Percentiles rank a stretch among this genome's conserved stretches.
Conservation (phyloP, 2,113 vertebrate genomes). For the Brachionichthys hirsutus region DNA sequence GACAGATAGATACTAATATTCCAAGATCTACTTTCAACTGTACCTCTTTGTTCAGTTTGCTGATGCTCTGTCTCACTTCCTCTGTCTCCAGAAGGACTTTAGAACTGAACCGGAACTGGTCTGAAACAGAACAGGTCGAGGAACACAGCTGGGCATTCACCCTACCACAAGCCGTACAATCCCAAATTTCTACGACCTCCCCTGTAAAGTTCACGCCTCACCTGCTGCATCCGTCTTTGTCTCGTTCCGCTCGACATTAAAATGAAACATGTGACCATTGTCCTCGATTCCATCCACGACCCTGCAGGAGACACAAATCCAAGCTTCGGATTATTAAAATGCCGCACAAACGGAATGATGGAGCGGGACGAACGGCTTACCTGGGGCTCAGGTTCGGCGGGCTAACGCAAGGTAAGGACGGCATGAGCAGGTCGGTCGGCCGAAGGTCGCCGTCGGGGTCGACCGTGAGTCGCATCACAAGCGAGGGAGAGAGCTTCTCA, state of each 20-base stretch:
- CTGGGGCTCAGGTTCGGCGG: constrained; percentile 90
- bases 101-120: constrained; percentile 53
- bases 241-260: constrained; percentile 72
- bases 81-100: constrained; percentile 78
- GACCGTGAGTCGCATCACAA: background rate
- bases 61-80: constrained; percentile 85
- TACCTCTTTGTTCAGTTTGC: constrained; percentile 87
- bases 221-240: constrained; percentile 43
- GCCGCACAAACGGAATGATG: no score
- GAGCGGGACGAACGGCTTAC: constrained; percentile 67
- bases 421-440: constrained; percentile 83
- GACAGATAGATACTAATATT: no score
- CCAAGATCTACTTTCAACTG: no score
- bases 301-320: constrained; percentile 69
- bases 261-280: constrained; percentile 81
- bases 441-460: constrained; percentile 15
- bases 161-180: no score
- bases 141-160: no score
- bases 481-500: constrained; percentile 50
- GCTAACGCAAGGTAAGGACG: constrained; percentile 78
- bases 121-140: constrained; percentile 14
- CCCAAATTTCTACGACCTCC: no score
- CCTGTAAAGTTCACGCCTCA: constrained; percentile 30
- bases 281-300: constrained; percentile 95
- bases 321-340: constrained; percentile 9